Evolutionary conservation across 2,113 vertebrate genomes (phyloP).

Genomic region (Dasyornis broadbenti): DNA sequence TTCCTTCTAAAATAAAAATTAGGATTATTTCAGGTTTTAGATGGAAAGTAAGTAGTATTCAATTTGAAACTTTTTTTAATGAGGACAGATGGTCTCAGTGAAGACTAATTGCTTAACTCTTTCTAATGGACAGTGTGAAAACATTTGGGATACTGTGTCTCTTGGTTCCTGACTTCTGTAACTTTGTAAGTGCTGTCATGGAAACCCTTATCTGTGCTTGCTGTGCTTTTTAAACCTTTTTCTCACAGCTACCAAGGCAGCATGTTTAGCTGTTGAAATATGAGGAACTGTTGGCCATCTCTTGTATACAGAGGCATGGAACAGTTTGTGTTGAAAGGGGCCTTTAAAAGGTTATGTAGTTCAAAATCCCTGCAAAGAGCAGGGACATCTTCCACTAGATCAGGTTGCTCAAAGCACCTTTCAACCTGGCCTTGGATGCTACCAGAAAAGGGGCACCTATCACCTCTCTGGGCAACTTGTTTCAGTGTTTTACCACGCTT

Average conservation of each 20-base stretch:
- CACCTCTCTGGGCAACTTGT: not conserved
- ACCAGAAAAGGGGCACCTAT: too few species aligned
- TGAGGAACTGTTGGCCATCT: not conserved
- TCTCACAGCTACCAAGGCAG: not conserved
- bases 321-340: not conserved
- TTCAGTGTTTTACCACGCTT: not conserved
- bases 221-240: not conserved
- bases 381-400: not conserved
- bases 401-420: not conserved
- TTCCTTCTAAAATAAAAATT: conserved; percentile 51
- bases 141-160: not conserved
- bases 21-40: conserved; percentile 41
- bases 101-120: not conserved
- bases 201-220: not conserved
- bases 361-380: not conserved
- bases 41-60: not conserved
- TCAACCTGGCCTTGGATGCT: not conserved
- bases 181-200: not conserved
- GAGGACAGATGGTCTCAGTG: conserved; percentile 3
- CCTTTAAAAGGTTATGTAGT: not conserved
- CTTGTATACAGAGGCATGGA: not conserved
- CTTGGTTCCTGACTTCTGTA: not conserved
- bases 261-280: not conserved
- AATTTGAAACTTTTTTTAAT: not conserved
- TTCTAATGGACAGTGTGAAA: not conserved